These are phyloP conservation scores for Bombus huntii DNA, from an alignment of 1,140 invertebrate species.

Conservation along the genomic window DNA sequence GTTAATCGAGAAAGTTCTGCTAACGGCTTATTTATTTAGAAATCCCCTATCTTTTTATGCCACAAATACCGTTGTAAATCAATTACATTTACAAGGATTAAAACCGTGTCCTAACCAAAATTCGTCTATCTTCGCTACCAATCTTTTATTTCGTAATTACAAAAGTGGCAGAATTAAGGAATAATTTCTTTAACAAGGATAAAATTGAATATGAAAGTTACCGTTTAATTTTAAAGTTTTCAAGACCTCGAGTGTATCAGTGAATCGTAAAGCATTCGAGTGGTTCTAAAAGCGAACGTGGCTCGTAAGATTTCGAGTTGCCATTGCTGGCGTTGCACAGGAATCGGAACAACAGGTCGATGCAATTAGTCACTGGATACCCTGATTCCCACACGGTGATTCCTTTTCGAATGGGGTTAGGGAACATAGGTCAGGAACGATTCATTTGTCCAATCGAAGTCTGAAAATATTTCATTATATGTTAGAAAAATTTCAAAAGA, in stretches of 20 bases:
- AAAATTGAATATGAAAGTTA: neutral
- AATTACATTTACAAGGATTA: no score
- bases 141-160: no score
- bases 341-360: conserved; percentile 41
- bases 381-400: neutral
- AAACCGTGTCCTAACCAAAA: no score
- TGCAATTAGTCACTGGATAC: conserved; percentile 30
- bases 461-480: neutral
- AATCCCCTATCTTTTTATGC: no score
- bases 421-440: neutral
- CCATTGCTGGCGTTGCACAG: conserved; percentile 9
- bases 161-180: no score
- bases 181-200: neutral
- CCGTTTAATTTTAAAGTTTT: neutral
- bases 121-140: no score
- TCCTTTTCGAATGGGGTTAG: neutral
- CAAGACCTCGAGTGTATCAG: neutral
- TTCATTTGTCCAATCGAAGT: neutral
- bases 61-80: no score
- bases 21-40: no score
- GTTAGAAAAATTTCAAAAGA: neutral
- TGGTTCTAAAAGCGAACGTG: neutral
- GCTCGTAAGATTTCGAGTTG: neutral
- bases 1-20: no score
- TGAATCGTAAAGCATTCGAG: neutral